Conservation (phyloP, 2,888 invertebrate species). For the Cerastoderma edule region DNA sequence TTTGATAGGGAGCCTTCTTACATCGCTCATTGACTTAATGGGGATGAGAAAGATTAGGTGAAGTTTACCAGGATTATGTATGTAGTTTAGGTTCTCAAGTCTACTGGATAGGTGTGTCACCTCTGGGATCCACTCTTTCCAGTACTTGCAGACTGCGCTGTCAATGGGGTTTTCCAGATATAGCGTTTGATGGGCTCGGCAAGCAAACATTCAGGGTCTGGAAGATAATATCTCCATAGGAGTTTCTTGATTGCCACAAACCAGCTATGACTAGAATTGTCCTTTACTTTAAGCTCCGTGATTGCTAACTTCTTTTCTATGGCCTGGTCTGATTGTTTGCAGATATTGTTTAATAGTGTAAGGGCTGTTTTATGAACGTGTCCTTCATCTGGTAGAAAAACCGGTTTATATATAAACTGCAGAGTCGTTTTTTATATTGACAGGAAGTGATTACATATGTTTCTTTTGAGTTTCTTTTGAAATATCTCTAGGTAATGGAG, state of each 20-base stretch:
- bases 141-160: background rate
- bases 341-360: conserved; percentile 29
- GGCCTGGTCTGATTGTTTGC: background rate
- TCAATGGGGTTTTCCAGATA: background rate
- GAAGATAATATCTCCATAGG: conserved; percentile 16
- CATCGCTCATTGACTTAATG: background rate
- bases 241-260: conserved; percentile 17
- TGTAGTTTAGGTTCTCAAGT: background rate
- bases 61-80: background rate
- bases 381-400: conserved; percentile 29
- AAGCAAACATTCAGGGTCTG: background rate
- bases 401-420: conserved; percentile 34
- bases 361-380: conserved; percentile 32
- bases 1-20: background rate
- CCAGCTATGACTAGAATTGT: conserved; percentile 22
- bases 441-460: conserved; percentile 35
- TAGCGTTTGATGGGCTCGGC: background rate
- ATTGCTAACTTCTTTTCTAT: conserved; percentile 27
- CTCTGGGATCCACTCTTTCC: background rate
- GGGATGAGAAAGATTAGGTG: background rate
- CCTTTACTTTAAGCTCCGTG: conserved; percentile 7
- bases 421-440: conserved; percentile 30
- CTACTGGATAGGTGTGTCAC: background rate
- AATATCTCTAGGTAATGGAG: conserved; percentile 20
- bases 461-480: conserved; percentile 26